These are phyloP conservation scores for Nylanderia fulva DNA, from an alignment of 1,140 invertebrate species.

Conservation along the genomic window DNA sequence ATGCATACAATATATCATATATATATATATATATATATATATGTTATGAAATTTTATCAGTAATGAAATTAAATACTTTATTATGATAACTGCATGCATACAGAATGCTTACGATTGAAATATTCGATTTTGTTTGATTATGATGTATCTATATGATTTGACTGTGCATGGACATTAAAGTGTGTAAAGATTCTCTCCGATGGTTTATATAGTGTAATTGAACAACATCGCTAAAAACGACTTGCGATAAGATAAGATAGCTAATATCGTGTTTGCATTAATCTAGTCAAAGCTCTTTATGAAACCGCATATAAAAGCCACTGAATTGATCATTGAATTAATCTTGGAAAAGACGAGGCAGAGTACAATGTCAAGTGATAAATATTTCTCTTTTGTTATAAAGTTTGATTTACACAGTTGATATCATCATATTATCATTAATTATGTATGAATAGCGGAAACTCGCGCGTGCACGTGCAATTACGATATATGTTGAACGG, in stretches of 20 bases:
- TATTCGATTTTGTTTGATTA: background rate
- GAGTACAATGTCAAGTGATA: background rate
- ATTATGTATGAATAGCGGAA: background rate
- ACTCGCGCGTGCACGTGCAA: background rate
- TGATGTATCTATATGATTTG: background rate
- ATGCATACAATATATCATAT: too few species aligned
- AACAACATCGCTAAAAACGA: background rate
- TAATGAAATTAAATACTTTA: background rate
- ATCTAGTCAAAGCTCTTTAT: background rate
- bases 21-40: too few species aligned
- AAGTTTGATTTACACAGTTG: background rate
- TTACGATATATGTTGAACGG: background rate
- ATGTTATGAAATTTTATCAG: background rate
- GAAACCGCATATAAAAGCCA: background rate
- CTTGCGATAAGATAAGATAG: slow-evolving; percentile 50
- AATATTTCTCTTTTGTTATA: background rate
- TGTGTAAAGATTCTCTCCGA: background rate
- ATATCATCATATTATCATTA: background rate
- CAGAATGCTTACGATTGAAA: background rate
- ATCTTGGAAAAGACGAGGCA: background rate
- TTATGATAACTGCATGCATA: background rate
- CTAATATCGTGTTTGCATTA: background rate
- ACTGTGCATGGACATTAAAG: background rate
- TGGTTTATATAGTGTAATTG: background rate
- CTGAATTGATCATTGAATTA: background rate